Evolutionary conservation across 92 coral and sea anemone genomes (phyloP), one percentile per base, ranked within the genome.

Genomic region (Ricordea florida): DNA sequence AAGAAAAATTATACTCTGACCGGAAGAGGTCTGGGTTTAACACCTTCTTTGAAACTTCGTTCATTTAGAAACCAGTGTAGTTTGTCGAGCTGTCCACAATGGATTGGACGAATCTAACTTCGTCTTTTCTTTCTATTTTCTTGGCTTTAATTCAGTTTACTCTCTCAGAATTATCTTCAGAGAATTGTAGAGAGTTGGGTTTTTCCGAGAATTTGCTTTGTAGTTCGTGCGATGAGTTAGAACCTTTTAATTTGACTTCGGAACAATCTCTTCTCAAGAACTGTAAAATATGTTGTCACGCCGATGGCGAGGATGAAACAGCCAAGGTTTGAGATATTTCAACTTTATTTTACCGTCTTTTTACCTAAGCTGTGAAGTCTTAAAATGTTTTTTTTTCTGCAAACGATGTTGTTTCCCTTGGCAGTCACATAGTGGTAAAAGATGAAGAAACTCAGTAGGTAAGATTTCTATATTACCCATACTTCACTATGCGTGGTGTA

Each of bases 141-240:
- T 75, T 96, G 25, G 74, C 90, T 9, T 63, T 96, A 40, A 79
- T 92, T 60, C 91, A 82, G 23, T 72, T 81, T 31, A 23, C 90
- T 8, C 64, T 65, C 67, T 78, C 87, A 38, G 90, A 96, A 72
- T 56, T 92, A 8, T 79, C 97, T 32, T 90, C 96, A 45, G 99
- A 96, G 23, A 70, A 77, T 76, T 96, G 99, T 50, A 87, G 92
- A 76, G 88, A 81, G 57, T 63, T 96, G 28, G 99, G 99, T 2
- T 69, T 89, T 47, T 88, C 99, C 6, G 83, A 91, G 0, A 82
- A 96, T 61, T 81, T 96, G 18, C 90, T 96, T 2, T 96, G 99
- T 77, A 94, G 99, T 31, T 85, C 99, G 26, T 96, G 99, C 44
- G 96, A 92, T 44, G 97, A 90, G 52, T 74, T 96, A 60, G 74